A percentile compares a stretch with the other conserved stretches of the same genome.
Conservation (phyloP, 1,140 invertebrate genomes). For the Plodia interpunctella region DNA sequence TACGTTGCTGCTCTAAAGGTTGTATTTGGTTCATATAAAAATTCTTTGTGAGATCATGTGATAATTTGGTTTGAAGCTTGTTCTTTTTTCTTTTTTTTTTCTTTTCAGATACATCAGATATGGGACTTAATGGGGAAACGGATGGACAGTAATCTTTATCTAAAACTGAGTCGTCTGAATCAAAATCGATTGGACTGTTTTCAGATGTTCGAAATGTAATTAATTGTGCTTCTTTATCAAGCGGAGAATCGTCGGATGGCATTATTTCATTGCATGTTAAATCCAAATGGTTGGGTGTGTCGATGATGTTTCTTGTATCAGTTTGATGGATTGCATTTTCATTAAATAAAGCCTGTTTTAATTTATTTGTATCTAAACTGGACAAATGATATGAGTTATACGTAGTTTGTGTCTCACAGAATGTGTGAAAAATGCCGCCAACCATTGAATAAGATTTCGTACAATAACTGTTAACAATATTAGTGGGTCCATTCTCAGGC, state of each 20-base stretch:
- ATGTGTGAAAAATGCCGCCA: background rate
- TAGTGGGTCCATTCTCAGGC: background rate
- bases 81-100: background rate
- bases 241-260: background rate
- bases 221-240: background rate
- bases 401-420: background rate
- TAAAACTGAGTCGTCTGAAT: background rate
- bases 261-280: background rate
- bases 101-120: background rate
- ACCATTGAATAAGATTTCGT: background rate
- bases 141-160: background rate
- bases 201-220: background rate
- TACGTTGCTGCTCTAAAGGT: background rate
- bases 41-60: background rate
- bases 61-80: background rate
- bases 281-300: background rate
- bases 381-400: background rate
- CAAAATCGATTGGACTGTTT: conserved; percentile 1
- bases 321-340: background rate
- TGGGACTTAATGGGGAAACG: background rate
- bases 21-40: background rate
- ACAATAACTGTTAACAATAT: background rate
- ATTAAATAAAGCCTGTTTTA: background rate
- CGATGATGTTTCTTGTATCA: background rate
- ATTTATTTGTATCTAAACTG: background rate